Percentiles rank a stretch among this genome's conserved stretches.
Conservation (phyloP, 2,888 invertebrate genomes). For the Cantharis flavilabris region DNA sequence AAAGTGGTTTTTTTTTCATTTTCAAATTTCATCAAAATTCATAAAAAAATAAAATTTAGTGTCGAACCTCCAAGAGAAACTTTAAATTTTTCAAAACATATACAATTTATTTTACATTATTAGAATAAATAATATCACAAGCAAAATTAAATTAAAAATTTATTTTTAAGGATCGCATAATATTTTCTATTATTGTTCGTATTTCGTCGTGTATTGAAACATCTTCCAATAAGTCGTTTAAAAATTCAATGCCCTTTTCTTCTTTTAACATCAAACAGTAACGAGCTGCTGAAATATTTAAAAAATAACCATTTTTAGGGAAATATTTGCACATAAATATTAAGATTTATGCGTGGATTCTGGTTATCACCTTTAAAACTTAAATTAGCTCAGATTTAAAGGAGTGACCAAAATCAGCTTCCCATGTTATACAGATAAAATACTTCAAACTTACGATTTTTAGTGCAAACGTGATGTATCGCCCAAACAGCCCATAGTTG, state of each 20-base stretch:
- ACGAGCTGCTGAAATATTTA: slow-evolving; percentile 60
- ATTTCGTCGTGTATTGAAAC: slow-evolving; percentile 38
- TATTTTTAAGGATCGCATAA: slow-evolving; percentile 41
- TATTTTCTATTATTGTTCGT: slow-evolving; percentile 41
- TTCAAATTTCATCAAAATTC: not conserved
- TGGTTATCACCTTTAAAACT: too few relatives aligned
- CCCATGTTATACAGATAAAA: not conserved
- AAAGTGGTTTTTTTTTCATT: too few relatives aligned
- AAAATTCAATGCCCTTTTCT: slow-evolving; percentile 63
- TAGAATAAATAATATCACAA: slow-evolving; percentile 20
- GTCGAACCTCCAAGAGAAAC: not conserved
- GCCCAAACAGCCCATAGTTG: slow-evolving; percentile 82
- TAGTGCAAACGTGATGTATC: slow-evolving; percentile 77
- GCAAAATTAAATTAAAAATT: slow-evolving; percentile 12
- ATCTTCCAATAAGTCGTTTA: slow-evolving; percentile 54
- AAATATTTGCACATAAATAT: not conserved
- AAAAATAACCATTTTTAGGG: slow-evolving; percentile 6
- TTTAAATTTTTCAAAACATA: not conserved
- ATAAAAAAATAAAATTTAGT: too few relatives aligned
- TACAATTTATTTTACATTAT: not conserved
- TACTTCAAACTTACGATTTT: slow-evolving; percentile 64
- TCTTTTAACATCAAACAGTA: slow-evolving; percentile 69
- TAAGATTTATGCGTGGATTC: not conserved
- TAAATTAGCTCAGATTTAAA: too few relatives aligned
- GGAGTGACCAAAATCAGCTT: too few relatives aligned